Conservation (phyloP, 2,113 vertebrate species). For the Actenoides lindsayi region DNA sequence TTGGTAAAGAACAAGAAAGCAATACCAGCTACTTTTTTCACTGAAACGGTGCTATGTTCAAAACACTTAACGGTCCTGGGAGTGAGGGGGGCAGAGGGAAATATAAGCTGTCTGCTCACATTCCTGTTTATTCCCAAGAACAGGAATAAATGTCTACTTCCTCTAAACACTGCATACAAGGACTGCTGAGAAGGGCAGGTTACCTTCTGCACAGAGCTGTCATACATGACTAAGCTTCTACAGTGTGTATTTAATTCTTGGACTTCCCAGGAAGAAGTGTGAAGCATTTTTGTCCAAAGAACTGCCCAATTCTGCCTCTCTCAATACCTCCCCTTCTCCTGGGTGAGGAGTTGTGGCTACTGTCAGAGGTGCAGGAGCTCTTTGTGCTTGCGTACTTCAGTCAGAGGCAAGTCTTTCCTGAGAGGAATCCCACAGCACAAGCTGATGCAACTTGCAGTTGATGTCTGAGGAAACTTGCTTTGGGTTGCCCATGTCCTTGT, state of each 20-base stretch:
- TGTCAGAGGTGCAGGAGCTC: background rate
- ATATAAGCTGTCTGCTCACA: conserved; percentile 15
- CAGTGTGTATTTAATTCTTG: conserved; percentile 23
- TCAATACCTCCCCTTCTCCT: background rate
- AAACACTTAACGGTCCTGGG: conserved; percentile 38
- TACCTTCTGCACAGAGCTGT: conserved; percentile 43
- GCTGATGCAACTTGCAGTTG: background rate
- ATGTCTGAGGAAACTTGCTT: background rate
- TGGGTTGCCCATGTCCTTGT: background rate
- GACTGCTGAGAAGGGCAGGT: conserved; percentile 30
- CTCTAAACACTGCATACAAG: conserved; percentile 47
- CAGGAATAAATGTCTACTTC: conserved; percentile 39
- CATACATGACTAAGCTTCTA: background rate
- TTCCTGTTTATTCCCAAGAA: background rate
- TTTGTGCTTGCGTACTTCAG: background rate
- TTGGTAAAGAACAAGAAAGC: background rate
- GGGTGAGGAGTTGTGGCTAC: background rate
- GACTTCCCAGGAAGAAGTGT: conserved; percentile 19
- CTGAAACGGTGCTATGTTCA: conserved; percentile 63
- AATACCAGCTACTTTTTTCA: background rate
- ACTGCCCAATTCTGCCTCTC: background rate
- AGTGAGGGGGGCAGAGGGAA: background rate
- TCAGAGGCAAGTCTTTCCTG: background rate
- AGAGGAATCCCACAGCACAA: background rate
- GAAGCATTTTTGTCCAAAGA: background rate